Evolutionary conservation across 2,797 vertebrate genomes (phyloP).

Genomic region (Sebastes oblongus): DNA sequence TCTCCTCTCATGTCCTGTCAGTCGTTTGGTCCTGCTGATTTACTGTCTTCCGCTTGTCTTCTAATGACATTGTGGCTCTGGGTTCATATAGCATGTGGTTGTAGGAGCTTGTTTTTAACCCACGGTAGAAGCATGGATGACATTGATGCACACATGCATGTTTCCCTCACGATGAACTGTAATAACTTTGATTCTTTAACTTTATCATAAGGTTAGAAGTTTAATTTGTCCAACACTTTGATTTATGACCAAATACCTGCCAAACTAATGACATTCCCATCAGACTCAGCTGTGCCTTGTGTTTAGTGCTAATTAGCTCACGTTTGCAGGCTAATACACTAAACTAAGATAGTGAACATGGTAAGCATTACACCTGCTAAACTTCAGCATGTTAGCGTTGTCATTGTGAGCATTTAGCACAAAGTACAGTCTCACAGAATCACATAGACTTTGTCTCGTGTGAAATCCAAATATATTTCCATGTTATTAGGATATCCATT

Average conservation of each 20-base stretch:
- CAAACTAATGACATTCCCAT: no score
- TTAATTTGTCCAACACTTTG: not conserved
- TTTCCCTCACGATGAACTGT: not conserved
- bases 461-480: no score
- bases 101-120: not conserved
- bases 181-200: not conserved
- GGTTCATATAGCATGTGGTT: not conserved
- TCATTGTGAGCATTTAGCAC: no score
- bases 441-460: no score
- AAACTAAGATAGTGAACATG: not conserved
- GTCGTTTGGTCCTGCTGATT: constrained; percentile 43
- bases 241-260: not conserved
- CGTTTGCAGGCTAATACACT: not conserved
- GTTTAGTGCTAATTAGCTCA: no score
- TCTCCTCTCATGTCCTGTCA: constrained; percentile 34
- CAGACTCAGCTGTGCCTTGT: no score
- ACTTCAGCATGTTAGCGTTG: no score
- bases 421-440: no score
- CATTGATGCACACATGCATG: not conserved
- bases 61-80: constrained; percentile 1
- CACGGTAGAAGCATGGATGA: rapidly evolving
- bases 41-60: constrained; percentile 46
- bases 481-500: no score
- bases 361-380: not conserved
- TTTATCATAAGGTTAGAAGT: rapidly evolving